phyloP scores from a whole-genome alignment of 2,113 vertebrate species.

The Lipophrys pholis region DNA sequence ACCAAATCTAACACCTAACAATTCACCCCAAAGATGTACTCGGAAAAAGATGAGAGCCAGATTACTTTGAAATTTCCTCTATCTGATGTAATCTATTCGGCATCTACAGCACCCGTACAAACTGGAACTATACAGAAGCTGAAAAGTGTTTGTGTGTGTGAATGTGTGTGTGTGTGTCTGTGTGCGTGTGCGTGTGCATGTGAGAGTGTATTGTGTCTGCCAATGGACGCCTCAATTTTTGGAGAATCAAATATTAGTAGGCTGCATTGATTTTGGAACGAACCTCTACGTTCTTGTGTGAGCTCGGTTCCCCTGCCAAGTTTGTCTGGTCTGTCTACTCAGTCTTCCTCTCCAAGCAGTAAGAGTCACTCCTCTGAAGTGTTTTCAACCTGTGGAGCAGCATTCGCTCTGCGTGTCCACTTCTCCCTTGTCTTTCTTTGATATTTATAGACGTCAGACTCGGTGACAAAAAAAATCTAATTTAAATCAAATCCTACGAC shows the following conservation, averaged over 20 bases:
- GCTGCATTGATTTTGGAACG: conserved; percentile 76
- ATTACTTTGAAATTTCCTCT: conserved; percentile 11
- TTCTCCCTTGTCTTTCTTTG: conserved; percentile 24
- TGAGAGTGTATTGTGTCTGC: conserved; percentile 14
- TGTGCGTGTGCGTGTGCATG: conserved; percentile 10
- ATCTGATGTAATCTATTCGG: conserved; percentile 18
- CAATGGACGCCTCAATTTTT: conserved; percentile 57
- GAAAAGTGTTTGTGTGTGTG: too few species aligned
- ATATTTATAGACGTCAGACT: conserved; percentile 25
- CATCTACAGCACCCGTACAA: neutral
- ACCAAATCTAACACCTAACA: conserved; percentile 22
- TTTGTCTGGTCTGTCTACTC: conserved; percentile 73
- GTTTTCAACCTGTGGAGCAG: conserved; percentile 35
- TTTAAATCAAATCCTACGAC: too few species aligned
- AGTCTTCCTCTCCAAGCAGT: conserved; percentile 60
- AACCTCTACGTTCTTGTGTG: conserved; percentile 63
- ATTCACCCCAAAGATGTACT: conserved; percentile 8
- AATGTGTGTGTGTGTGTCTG: conserved; percentile 6
- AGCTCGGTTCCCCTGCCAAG: conserved; percentile 67
- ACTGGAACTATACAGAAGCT: neutral
- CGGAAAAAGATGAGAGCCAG: conserved; percentile 5
- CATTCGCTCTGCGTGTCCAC: conserved; percentile 16
- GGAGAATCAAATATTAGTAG: conserved; percentile 75
- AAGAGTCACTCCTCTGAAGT: conserved; percentile 44
- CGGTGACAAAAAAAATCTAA: conserved; percentile 6